Evolutionary conservation across 2,797 vertebrate genomes (phyloP).

Genomic region (Tympanoctomys barrerae): DNA sequence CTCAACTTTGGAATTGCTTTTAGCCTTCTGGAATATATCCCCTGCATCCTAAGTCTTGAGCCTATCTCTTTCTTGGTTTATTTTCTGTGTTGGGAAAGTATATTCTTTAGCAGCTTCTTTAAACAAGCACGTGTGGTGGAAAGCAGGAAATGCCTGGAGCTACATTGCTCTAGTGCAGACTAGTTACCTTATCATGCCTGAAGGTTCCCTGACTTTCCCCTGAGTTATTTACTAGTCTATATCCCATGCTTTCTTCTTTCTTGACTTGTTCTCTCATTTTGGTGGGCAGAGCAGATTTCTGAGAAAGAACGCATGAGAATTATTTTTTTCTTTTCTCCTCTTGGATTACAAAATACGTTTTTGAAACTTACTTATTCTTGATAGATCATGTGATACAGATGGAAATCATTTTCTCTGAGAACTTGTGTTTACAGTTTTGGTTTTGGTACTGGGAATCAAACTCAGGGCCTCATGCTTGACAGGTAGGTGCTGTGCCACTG

Average conservation of each 20-base stretch:
- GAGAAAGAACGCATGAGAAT: neutral
- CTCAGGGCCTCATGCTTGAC: too few relatives aligned
- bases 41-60: neutral
- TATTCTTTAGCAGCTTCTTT: neutral
- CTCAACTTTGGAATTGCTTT: neutral
- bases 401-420: constrained; percentile 4
- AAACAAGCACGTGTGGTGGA: neutral
- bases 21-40: neutral
- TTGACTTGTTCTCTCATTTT: neutral
- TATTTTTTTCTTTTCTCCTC: neutral
- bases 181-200: too few relatives aligned
- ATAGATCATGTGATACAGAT: neutral
- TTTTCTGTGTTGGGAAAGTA: neutral
- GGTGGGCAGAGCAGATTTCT: neutral
- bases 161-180: neutral
- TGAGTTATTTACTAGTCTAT: neutral
- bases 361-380: neutral
- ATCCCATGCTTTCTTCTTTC: neutral
- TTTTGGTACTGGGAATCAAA: too few relatives aligned
- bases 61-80: neutral
- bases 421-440: neutral
- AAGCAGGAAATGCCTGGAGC: neutral
- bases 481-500: too few relatives aligned
- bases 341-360: neutral
- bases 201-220: neutral